Conservation (phyloP, 2,113 vertebrate species). For the Chrysemys picta region DNA sequence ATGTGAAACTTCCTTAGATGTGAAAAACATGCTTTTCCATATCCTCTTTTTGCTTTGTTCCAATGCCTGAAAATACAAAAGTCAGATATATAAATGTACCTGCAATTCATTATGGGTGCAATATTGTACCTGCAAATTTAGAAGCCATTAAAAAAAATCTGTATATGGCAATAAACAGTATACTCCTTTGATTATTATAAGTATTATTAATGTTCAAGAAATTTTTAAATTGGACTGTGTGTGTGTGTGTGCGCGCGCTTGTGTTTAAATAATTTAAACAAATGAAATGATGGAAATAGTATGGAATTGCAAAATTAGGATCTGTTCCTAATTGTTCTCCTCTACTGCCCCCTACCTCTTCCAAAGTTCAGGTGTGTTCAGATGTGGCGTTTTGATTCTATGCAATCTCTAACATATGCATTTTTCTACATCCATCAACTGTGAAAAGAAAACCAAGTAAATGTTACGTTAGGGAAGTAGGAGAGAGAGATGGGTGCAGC, state of each 20-base stretch:
- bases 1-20: neutral
- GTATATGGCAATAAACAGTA: neutral
- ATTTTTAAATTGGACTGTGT: neutral
- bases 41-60: neutral
- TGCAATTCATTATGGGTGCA: neutral
- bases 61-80: neutral
- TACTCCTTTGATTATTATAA: neutral
- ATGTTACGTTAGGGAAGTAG: slow-evolving; percentile 58
- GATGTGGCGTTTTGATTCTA: slow-evolving; percentile 34
- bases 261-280: neutral
- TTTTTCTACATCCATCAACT: slow-evolving; percentile 58
- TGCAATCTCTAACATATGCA: slow-evolving; percentile 39
- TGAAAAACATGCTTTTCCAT: neutral
- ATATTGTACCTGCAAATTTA: neutral
- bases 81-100: neutral
- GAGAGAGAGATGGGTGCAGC: slow-evolving; percentile 42
- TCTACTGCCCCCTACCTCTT: neutral
- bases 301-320: neutral
- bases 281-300: neutral
- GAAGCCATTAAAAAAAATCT: neutral
- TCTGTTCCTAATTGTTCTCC: neutral
- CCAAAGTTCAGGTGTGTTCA: slow-evolving; percentile 42
- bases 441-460: slow-evolving; percentile 60
- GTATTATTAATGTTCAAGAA: neutral
- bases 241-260: neutral